phyloP scores from a whole-genome alignment of 2,888 invertebrate species.

The Bombylius major region DNA sequence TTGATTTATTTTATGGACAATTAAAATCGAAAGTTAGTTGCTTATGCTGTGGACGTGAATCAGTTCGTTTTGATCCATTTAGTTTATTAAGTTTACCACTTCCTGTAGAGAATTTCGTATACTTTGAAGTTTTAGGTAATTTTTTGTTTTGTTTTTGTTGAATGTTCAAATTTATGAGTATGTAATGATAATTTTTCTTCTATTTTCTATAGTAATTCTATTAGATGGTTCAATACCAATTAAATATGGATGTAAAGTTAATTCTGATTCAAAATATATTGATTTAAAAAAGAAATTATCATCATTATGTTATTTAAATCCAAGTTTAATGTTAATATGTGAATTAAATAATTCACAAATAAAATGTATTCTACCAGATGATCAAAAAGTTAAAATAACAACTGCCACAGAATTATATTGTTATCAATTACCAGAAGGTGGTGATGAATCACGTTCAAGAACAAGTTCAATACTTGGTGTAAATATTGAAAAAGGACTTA shows the following conservation, averaged over 20 bases:
- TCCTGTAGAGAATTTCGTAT: constrained; percentile 76
- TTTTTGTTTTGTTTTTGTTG: constrained; percentile 1
- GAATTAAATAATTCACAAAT: constrained; percentile 60
- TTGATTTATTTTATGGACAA: constrained; percentile 85
- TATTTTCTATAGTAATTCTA: constrained; percentile 47
- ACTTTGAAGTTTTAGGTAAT: constrained; percentile 62
- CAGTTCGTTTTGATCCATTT: constrained; percentile 85
- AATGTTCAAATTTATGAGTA: not conserved
- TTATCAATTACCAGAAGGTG: constrained; percentile 50
- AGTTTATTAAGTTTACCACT: constrained; percentile 79
- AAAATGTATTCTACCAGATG: constrained; percentile 44
- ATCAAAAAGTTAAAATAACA: constrained; percentile 39
- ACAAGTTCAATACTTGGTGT: constrained; percentile 30
- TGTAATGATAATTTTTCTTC: not conserved
- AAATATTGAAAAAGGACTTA: constrained; percentile 35
- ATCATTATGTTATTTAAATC: constrained; percentile 46
- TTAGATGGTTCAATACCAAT: constrained; percentile 71
- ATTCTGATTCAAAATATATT: constrained; percentile 68
- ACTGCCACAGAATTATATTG: constrained; percentile 49
- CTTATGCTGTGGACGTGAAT: constrained; percentile 67
- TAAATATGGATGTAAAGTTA: constrained; percentile 72
- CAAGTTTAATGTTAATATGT: constrained; percentile 53
- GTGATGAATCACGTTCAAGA: constrained; percentile 24
- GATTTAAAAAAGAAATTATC: constrained; percentile 61
- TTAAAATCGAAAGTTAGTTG: constrained; percentile 78